Evolutionary conservation across 2,797 vertebrate species (phyloP).

Genomic region (Neosilurus hyrtlii): DNA sequence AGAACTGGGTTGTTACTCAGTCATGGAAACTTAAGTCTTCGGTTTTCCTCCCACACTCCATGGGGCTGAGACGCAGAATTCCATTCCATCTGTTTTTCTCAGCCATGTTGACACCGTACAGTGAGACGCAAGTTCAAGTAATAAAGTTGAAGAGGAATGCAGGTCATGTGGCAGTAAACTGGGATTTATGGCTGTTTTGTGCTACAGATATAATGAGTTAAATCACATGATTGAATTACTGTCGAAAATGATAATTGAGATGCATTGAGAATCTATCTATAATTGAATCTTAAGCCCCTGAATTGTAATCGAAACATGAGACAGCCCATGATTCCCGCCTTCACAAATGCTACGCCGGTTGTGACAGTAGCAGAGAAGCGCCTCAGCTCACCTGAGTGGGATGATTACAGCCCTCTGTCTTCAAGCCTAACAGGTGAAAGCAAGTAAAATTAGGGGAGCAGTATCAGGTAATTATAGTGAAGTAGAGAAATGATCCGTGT

Average conservation of each 20-base stretch:
- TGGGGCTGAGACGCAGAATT: no score
- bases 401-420: conserved; percentile 41
- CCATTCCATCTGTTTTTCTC: neutral
- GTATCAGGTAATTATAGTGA: conserved; percentile 42
- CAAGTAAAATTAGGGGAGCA: conserved; percentile 41
- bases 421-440: conserved; percentile 35
- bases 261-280: neutral
- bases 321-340: neutral
- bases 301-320: neutral
- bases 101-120: neutral
- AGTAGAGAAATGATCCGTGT: conserved; percentile 26
- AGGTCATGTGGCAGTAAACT: neutral
- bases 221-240: neutral
- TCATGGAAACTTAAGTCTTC: neutral
- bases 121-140: neutral
- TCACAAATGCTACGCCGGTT: neutral
- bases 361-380: neutral
- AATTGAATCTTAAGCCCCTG: neutral
- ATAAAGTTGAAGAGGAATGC: neutral
- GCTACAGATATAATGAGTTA: neutral
- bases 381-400: conserved; percentile 15
- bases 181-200: neutral
- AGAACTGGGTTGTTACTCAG: neutral
- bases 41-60: neutral
- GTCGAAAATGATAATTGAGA: neutral